A percentile compares a stretch with the other conserved stretches of the same genome.
phyloP scores from a whole-genome alignment of 2,888 invertebrate genomes.

The Ischnus inquisitorius region DNA sequence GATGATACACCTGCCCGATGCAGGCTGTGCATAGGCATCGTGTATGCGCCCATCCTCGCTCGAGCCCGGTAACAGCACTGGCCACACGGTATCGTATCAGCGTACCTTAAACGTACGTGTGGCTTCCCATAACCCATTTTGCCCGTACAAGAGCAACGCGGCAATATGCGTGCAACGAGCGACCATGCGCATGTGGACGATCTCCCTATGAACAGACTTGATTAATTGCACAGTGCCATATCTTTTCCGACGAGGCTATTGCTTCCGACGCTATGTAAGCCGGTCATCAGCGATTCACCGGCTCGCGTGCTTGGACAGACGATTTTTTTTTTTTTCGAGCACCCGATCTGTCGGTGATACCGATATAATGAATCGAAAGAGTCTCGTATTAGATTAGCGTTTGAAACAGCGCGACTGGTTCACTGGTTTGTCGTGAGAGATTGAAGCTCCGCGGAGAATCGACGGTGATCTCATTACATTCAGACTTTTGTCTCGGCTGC shows the following conservation, averaged over 20 bases:
- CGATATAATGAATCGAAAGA: slow-evolving; percentile 1
- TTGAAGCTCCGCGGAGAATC: slow-evolving; percentile 30
- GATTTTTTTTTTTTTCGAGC: slow-evolving; percentile 10
- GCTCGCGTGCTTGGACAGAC: slow-evolving; percentile 1
- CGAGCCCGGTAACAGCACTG: not conserved
- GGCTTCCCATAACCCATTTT: slow-evolving; percentile 25
- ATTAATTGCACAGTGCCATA: slow-evolving; percentile 57
- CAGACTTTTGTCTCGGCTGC: not conserved
- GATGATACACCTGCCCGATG: slow-evolving; percentile 50
- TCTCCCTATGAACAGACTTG: slow-evolving; percentile 28
- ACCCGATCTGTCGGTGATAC: not conserved
- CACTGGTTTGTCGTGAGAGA: slow-evolving; percentile 39
- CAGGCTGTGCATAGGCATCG: not conserved
- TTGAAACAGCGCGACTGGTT: not conserved
- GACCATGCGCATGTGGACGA: slow-evolving; percentile 17
- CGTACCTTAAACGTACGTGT: slow-evolving; percentile 29
- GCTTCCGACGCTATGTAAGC: slow-evolving; percentile 39
- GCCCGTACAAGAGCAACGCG: not conserved
- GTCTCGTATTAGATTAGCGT: not conserved
- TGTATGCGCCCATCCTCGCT: not conserved
- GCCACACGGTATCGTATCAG: slow-evolving; percentile 29
- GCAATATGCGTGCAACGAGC: slow-evolving; percentile 39
- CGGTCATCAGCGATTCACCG: slow-evolving; percentile 26
- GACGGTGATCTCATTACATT: slow-evolving; percentile 20
- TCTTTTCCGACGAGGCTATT: slow-evolving; percentile 42